These are phyloP conservation scores for Cirrhinus mrigala DNA, from an alignment of 2,797 vertebrate species.

Conservation along the genomic window DNA sequence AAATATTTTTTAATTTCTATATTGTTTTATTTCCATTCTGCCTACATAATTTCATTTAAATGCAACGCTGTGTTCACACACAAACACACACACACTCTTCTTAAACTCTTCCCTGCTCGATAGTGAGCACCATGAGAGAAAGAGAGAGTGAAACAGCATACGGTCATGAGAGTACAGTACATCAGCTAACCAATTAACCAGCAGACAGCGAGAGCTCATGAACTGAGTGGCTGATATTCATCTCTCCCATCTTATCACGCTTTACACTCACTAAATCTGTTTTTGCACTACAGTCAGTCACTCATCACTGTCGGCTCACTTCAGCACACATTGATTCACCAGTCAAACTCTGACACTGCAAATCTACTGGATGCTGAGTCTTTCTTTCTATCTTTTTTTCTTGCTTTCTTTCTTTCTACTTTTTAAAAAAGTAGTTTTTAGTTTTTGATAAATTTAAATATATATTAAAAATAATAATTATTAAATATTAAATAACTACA, in stretches of 20 bases:
- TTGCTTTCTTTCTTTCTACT: not conserved
- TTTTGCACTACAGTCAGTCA: constrained; percentile 11
- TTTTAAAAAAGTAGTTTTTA: too few relatives aligned
- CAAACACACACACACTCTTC: not conserved
- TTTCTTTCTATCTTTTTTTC: not conserved
- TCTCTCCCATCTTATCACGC: not conserved
- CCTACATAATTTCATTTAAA: not conserved
- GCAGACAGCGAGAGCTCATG: not conserved
- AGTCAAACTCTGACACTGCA: not conserved
- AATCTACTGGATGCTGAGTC: not conserved
- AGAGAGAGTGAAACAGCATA: not conserved
- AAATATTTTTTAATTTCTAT: too few relatives aligned
- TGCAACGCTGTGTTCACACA: not conserved
- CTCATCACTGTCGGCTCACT: not conserved
- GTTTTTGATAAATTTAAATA: not conserved
- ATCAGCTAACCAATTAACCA: constrained; percentile 3
- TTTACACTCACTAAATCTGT: not conserved
- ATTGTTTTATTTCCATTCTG: not conserved
- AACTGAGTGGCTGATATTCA: not conserved
- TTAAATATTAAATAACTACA: too few relatives aligned
- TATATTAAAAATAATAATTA: not conserved
- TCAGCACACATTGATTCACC: not conserved
- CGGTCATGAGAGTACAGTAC: not conserved
- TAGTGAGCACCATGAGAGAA: not conserved
- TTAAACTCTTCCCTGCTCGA: not conserved